A percentile compares a stretch with the other conserved stretches of the same genome.
These are phyloP conservation scores for Takifugu ocellatus DNA, from an alignment of 2,797 vertebrate genomes.

Conservation along the genomic window DNA sequence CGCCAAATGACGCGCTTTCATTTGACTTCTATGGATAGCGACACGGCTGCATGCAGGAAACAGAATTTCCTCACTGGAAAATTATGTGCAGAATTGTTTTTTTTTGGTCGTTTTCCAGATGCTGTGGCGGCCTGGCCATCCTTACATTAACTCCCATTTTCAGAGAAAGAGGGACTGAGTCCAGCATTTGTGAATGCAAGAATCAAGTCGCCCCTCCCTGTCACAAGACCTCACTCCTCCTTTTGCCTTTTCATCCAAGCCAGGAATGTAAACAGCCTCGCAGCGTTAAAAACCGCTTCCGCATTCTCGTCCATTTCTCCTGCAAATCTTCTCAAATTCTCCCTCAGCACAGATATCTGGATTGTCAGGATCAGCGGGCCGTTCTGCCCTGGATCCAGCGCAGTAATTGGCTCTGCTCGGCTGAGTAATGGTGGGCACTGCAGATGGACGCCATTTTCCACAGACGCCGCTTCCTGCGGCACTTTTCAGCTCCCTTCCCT, in stretches of 20 bases:
- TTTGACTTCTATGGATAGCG: conserved; percentile 16
- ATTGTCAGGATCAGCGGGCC: conserved; percentile 62
- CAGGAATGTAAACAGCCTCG: conserved; percentile 71
- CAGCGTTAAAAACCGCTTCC: conserved; percentile 48
- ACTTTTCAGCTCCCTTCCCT: conserved; percentile 40
- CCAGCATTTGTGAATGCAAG: conserved; percentile 42
- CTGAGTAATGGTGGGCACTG: conserved; percentile 74
- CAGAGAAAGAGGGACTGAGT: conserved; percentile 45
- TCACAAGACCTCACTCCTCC: conserved; percentile 47
- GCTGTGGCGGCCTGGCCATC: background rate
- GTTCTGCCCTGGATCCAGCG: conserved; percentile 51
- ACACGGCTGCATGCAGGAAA: conserved; percentile 12
- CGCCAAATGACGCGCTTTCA: conserved; percentile 23
- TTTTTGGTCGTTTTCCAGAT: conserved; percentile 6
- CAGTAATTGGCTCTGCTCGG: conserved; percentile 74
- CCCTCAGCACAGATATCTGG: conserved; percentile 53
- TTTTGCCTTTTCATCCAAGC: conserved; percentile 53
- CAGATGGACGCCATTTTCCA: conserved; percentile 71
- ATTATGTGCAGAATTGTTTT: too few species aligned
- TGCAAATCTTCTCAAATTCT: conserved; percentile 13
- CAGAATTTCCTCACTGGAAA: conserved; percentile 10
- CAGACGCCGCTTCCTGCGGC: conserved; percentile 51
- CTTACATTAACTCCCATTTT: conserved; percentile 5
- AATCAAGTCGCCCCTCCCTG: conserved; percentile 40
- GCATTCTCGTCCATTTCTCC: conserved; percentile 41